phyloP scores from a whole-genome alignment of 64 coral and sea anemone species.

The Cladopsammia gracilis region DNA sequence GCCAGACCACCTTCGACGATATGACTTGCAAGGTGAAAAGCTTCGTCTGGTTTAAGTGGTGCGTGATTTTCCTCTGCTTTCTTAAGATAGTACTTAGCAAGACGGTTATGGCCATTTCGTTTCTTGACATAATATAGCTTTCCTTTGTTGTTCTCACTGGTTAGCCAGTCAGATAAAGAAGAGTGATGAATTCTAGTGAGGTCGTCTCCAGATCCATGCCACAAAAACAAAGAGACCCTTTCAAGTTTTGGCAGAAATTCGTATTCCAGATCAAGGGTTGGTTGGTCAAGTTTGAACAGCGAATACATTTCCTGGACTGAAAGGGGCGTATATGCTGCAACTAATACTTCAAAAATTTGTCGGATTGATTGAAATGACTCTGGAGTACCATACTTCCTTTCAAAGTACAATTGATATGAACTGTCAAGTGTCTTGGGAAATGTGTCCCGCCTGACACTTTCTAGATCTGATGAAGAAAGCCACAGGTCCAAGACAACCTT shows the following conservation, averaged over 20 bases:
- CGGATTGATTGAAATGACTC: conserved; percentile 44
- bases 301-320: conserved; percentile 36
- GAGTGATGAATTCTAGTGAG: conserved; percentile 64
- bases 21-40: conserved; percentile 74
- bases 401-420: conserved; percentile 74
- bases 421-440: conserved; percentile 75
- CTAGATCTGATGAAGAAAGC: not conserved
- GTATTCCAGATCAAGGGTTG: conserved; percentile 48
- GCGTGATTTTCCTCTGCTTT: not conserved
- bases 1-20: conserved; percentile 40
- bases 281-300: not conserved
- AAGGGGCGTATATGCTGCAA: conserved; percentile 40
- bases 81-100: conserved; percentile 75
- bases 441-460: not conserved
- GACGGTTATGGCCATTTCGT: conserved; percentile 55
- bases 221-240: conserved; percentile 70
- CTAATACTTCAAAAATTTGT: conserved; percentile 66
- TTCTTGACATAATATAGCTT: conserved; percentile 61
- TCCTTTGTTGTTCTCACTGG: conserved; percentile 71
- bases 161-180: conserved; percentile 85
- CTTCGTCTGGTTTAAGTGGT: conserved; percentile 4
- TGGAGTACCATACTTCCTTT: conserved; percentile 27
- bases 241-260: conserved; percentile 69
- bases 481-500: conserved; percentile 67
- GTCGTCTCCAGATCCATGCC: conserved; percentile 33